Percentiles rank a stretch among this genome's conserved stretches.
Conservation (phyloP, 2,888 invertebrate species). For the Ganaspis brasiliensis region DNA sequence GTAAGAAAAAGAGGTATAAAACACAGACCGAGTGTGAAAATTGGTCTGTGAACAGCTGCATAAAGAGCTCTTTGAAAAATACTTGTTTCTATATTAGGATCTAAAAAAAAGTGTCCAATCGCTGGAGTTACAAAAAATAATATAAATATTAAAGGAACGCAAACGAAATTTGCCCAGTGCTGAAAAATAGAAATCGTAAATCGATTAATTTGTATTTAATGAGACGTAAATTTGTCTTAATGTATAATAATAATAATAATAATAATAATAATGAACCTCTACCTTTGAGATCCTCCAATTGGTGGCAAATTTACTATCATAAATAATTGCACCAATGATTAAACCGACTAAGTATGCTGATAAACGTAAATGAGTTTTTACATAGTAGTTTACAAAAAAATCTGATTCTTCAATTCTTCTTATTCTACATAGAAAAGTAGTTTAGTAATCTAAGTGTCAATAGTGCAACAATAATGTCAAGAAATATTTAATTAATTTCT, state of each 20-base stretch:
- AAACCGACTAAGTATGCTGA: constrained; percentile 68
- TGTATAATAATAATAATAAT: no score
- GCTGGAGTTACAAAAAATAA: no score
- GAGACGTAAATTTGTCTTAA: no score
- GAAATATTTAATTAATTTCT: no score
- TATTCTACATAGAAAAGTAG: neutral
- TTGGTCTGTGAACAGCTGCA: neutral
- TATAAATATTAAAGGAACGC: no score
- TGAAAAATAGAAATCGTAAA: no score
- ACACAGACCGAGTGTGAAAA: neutral
- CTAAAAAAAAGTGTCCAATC: neutral
- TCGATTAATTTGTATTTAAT: no score
- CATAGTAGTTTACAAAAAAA: no score
- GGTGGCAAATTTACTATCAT: constrained; percentile 64
- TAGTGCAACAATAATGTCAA: no score
- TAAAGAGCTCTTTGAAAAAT: neutral
- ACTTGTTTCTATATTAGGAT: neutral
- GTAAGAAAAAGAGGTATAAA: neutral
- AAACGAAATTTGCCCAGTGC: no score
- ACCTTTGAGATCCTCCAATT: constrained; percentile 68
- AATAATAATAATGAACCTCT: constrained; percentile 30
- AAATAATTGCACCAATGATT: constrained; percentile 66
- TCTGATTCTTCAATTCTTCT: no score
- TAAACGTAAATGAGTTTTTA: constrained; percentile 64
- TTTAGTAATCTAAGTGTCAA: no score